Conservation (phyloP, 1,140 invertebrate species). For the Hycleus cichorii region DNA sequence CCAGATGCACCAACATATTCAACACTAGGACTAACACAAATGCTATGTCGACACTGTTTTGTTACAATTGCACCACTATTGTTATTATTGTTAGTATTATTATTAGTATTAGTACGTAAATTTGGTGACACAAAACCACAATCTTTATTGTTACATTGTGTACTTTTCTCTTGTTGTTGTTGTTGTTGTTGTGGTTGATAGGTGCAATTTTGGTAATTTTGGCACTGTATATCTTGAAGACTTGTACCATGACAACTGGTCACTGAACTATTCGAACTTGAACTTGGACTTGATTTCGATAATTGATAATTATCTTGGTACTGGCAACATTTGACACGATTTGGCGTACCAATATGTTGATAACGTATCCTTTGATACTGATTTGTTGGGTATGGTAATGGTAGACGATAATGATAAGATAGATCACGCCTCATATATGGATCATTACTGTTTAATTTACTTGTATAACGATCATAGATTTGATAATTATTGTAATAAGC, state of each 20-base stretch:
- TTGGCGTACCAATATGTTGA: conserved; percentile 32
- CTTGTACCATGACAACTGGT: conserved; percentile 32
- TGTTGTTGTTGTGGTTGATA: conserved; percentile 10
- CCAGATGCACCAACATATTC: conserved; percentile 52
- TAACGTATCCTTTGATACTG: conserved; percentile 33
- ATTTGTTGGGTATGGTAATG: conserved; percentile 39
- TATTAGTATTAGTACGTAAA: conserved; percentile 26
- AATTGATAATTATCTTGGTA: conserved; percentile 33
- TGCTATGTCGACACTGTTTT: conserved; percentile 36
- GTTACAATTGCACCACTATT: conserved; percentile 32
- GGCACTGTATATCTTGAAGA: conserved; percentile 39
- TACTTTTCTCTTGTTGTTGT: conserved; percentile 36
- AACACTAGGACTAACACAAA: conserved; percentile 40
- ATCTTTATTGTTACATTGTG: conserved; percentile 31
- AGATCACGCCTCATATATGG: conserved; percentile 54
- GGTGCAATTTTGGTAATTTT: conserved; percentile 32
- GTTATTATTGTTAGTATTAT: no score
- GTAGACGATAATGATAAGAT: conserved; percentile 52
- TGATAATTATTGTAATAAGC: conserved; percentile 34
- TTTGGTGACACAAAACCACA: conserved; percentile 43
- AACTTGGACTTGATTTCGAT: conserved; percentile 44
- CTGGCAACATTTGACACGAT: conserved; percentile 36
- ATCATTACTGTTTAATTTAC: conserved; percentile 43
- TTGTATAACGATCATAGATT: conserved; percentile 30
- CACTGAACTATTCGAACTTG: conserved; percentile 42